Base-by-base conservation (phyloP, 2,888 invertebrate genomes). In the Amiota mariae region DNA sequence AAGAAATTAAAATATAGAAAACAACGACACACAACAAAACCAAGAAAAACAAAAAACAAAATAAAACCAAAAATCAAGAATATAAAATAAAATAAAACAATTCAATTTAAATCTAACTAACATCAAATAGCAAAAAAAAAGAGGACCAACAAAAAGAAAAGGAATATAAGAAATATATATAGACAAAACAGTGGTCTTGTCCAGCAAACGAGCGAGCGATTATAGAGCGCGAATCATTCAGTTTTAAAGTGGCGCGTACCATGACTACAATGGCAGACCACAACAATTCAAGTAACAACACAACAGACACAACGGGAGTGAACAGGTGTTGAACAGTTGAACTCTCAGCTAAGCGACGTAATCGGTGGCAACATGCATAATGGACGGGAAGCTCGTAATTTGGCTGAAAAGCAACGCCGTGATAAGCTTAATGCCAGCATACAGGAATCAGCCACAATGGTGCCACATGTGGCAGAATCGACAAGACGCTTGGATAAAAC, bases 401-500 rank as follows among this genome's bases (percentile, higher is more conserved):
- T 94, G 87, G 97, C 97, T 11, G 98, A 98, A 89, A 98, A 98
- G 90, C 94, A 95, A 89, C 93, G 98, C 51, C 92, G 98, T 73
- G 97, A 97, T 89, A 95, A 95, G 88, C 92, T 97, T 82, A 98
- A 97, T 91, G 92, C 93, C 48, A 95, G 94, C 88, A 96, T 98
- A 83, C 93, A 93, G 74, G 94, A 95, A 88, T 92, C 98, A 89
- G 95, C 95, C 78, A 92, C 93, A 64, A 92, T 97, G 85, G 93
- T 97, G 79, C 95, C 97, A n/a, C 93, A 95, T 89, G 94, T 97
- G 73, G 93, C 95, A 63, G 93, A 93, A 87, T 95, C 96, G 77
- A 93, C 95, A 70, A 94, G 96, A 80, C 94, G 95, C 86, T 93
- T 97, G 87, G 97, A 98, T 90, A 98, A 98, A 91, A 97, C 97